Evolutionary conservation across 1,140 invertebrate species (phyloP).

Genomic region (Nixonia krombeini): DNA sequence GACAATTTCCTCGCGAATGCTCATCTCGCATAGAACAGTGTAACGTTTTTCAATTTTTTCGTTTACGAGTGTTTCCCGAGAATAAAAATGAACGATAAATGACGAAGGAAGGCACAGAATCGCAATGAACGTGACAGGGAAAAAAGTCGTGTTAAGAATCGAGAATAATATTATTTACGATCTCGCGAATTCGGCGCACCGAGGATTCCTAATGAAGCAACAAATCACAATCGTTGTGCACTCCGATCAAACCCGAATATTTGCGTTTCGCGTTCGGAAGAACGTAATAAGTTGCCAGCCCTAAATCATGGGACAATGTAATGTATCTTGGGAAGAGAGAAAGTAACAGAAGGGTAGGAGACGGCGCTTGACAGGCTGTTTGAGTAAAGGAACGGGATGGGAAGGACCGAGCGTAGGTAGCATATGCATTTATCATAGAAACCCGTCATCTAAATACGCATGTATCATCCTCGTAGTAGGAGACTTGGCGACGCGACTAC

Average conservation of each 20-base stretch:
- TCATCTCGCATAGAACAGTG: too few species aligned
- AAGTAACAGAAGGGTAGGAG: constrained; percentile 27
- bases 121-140: neutral
- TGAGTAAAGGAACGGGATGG: constrained; percentile 41
- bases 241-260: constrained; percentile 36
- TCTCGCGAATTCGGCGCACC: constrained; percentile 20
- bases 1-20: too few species aligned
- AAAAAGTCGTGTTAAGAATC: constrained; percentile 10
- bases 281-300: constrained; percentile 39
- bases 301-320: constrained; percentile 44
- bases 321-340: constrained; percentile 33
- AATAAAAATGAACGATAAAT: too few species aligned
- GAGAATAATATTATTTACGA: constrained; percentile 33
- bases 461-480: constrained; percentile 36
- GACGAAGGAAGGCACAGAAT: too few species aligned
- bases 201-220: constrained; percentile 37
- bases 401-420: constrained; percentile 41
- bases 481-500: constrained; percentile 28
- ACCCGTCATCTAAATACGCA: constrained; percentile 38
- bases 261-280: constrained; percentile 35
- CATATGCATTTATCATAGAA: constrained; percentile 42
- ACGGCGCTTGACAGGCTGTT: constrained; percentile 31
- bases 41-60: too few species aligned
- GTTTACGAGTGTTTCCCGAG: too few species aligned
- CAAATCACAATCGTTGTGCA: constrained; percentile 32